Evolutionary conservation across 2,888 invertebrate species (phyloP).

Genomic region (Noctua janthe): DNA sequence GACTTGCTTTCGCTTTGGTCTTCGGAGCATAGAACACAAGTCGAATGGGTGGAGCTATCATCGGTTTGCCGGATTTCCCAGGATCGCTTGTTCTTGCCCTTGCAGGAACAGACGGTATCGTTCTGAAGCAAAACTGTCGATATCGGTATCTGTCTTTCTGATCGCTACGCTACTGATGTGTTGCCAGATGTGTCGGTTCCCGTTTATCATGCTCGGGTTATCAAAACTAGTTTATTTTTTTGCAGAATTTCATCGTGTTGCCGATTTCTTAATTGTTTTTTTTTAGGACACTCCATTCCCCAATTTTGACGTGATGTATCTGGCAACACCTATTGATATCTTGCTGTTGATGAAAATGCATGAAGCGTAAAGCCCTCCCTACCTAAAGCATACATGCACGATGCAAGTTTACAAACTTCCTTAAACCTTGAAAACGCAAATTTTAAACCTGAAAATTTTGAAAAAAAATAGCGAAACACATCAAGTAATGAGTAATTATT

Average conservation of each 20-base stretch:
- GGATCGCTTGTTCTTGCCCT: conserved; percentile 70
- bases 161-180: conserved; percentile 68
- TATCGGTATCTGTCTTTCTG: conserved; percentile 71
- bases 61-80: conserved; percentile 74
- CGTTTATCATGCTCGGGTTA: conserved; percentile 34
- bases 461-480: neutral
- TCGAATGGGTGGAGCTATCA: conserved; percentile 83
- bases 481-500: neutral
- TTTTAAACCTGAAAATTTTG: conserved; percentile 19
- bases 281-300: conserved; percentile 8
- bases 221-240: conserved; percentile 1
- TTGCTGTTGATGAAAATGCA: conserved; percentile 40
- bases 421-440: conserved; percentile 1
- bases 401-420: conserved; percentile 2
- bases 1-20: conserved; percentile 74
- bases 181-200: conserved; percentile 58
- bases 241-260: neutral
- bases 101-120: conserved; percentile 80
- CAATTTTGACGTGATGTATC: conserved; percentile 53
- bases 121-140: conserved; percentile 83
- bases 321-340: conserved; percentile 64
- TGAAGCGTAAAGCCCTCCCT: conserved; percentile 33
- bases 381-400: conserved; percentile 45
- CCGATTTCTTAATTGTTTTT: neutral
- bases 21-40: conserved; percentile 83